Conservation (phyloP, 2,113 vertebrate species). For the Myotis brandtii region DNA sequence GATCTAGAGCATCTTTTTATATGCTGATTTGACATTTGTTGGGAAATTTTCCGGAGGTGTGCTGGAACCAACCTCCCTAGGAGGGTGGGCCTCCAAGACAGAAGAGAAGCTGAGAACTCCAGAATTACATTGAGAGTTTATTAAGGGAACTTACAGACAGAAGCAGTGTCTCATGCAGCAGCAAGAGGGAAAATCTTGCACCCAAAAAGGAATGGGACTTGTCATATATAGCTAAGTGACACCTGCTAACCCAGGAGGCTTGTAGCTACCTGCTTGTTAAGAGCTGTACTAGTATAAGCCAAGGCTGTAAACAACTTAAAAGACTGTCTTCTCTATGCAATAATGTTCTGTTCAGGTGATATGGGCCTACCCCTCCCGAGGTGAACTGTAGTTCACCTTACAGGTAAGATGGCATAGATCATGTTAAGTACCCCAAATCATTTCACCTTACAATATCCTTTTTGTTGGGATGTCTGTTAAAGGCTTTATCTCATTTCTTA, state of each 20-base stretch:
- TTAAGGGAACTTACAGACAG: neutral
- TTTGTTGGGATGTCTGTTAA: neutral
- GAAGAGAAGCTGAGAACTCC: neutral
- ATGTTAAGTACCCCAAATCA: no score
- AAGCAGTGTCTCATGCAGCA: neutral
- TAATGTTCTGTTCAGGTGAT: neutral
- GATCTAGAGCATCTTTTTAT: neutral
- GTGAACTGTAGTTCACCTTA: neutral
- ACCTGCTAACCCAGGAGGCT: neutral
- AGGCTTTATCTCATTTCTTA: neutral
- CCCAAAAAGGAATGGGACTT: neutral
- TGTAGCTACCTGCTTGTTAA: neutral
- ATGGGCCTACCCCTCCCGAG: neutral
- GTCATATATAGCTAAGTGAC: neutral
- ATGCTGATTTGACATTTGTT: neutral
- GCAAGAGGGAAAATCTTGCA: neutral
- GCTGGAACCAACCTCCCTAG: neutral
- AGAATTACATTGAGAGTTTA: neutral
- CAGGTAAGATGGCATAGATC: neutral
- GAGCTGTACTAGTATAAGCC: no score
- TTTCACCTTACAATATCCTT: neutral
- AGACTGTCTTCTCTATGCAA: neutral
- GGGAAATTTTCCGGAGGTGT: neutral
- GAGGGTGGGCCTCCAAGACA: neutral
- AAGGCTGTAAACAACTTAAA: neutral